These are phyloP conservation scores for Unio delphinus DNA, from an alignment of 2,888 invertebrate species.

Conservation along the genomic window DNA sequence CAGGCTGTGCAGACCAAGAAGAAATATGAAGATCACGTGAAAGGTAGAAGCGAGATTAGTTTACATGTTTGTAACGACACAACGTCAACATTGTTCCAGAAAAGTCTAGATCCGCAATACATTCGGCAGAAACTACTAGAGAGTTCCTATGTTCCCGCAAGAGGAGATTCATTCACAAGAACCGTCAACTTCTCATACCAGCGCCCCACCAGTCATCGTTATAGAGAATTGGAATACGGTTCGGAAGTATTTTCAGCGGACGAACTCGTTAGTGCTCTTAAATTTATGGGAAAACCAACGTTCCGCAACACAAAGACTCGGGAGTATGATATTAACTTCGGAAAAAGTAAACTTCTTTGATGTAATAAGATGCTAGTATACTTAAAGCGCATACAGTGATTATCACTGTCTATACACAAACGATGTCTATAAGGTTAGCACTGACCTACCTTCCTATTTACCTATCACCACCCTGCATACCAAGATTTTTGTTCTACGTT, in stretches of 20 bases:
- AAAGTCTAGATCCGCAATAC: slow-evolving; percentile 33
- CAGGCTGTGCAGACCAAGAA: slow-evolving; percentile 58
- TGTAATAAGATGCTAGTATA: no score
- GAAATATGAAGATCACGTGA: slow-evolving; percentile 49
- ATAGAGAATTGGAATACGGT: slow-evolving; percentile 23
- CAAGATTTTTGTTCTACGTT: no score
- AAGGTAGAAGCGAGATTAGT: slow-evolving; percentile 46
- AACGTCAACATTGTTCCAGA: slow-evolving; percentile 48
- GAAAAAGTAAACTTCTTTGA: no score
- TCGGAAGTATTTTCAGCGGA: slow-evolving; percentile 24
- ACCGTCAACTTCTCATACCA: no score
- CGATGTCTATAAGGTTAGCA: no score
- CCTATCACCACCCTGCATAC: no score
- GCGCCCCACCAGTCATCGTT: no score
- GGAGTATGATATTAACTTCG: slow-evolving; percentile 28
- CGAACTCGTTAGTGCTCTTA: slow-evolving; percentile 29
- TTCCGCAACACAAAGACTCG: slow-evolving; percentile 11
- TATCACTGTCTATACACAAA: no score
- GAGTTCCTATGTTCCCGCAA: background rate
- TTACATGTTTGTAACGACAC: slow-evolving; percentile 57
- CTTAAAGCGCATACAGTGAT: no score
- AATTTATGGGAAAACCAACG: slow-evolving; percentile 30
- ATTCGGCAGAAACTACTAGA: background rate
- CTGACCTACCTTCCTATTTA: no score
- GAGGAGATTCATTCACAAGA: background rate